These are phyloP conservation scores for Percopsis omiscomaycus DNA, from an alignment of 2,797 vertebrate genomes.

Conservation along the genomic window DNA sequence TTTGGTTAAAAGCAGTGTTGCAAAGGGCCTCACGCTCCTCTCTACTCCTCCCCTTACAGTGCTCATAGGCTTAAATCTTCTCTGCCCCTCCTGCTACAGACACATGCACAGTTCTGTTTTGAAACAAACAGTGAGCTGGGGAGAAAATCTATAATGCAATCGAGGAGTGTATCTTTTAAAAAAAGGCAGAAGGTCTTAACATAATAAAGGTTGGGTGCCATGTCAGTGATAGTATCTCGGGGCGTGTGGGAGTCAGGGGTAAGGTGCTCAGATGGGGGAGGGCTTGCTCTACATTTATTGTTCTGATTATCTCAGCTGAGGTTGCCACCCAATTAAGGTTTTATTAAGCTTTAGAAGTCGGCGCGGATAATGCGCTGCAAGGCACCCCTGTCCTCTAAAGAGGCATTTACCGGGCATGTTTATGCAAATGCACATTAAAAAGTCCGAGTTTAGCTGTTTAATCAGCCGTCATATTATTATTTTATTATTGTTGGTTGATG, in stretches of 20 bases:
- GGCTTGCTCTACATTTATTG: conserved; percentile 41
- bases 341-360: conserved; percentile 75
- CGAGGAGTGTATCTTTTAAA: no score
- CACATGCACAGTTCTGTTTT: no score
- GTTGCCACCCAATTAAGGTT: conserved; percentile 69
- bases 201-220: no score
- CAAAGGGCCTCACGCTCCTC: no score
- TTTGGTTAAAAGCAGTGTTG: no score
- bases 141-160: no score
- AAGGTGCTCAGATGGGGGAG: not conserved
- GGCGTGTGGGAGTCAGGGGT: not conserved
- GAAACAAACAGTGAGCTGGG: no score
- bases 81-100: no score
- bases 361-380: conserved; percentile 62
- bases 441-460: conserved; percentile 79
- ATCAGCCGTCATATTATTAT: conserved; percentile 80
- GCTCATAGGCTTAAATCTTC: no score
- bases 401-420: conserved; percentile 76
- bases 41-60: no score
- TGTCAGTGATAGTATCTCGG: no score
- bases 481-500: conserved; percentile 81
- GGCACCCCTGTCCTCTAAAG: conserved; percentile 75
- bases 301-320: conserved; percentile 52
- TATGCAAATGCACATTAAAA: conserved; percentile 79
- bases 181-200: no score